phyloP scores from a whole-genome alignment of 2,797 vertebrate species.

The Gymnopithys bicolor region DNA sequence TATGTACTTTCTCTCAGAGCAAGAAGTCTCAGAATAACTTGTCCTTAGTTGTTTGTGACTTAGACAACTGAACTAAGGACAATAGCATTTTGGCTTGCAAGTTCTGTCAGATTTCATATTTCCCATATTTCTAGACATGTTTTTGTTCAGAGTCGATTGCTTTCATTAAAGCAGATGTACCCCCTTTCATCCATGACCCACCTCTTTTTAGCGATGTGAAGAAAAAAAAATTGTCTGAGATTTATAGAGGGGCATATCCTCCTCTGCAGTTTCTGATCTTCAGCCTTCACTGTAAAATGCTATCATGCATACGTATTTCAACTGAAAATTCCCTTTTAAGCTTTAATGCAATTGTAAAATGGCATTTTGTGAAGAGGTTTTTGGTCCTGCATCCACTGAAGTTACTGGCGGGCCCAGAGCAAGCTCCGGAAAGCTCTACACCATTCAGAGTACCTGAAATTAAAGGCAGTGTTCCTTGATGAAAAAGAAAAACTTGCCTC shows the following conservation, averaged over 20 bases:
- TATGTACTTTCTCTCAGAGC: neutral
- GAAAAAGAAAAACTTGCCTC: neutral
- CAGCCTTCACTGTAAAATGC: neutral
- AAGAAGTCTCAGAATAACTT: neutral
- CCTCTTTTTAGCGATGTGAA: neutral
- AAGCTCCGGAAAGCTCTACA: neutral
- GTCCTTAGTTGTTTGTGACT: neutral
- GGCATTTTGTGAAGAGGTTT: neutral
- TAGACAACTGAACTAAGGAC: neutral
- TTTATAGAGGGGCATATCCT: neutral
- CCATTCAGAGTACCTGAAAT: neutral
- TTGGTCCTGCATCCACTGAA: neutral
- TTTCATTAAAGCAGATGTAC: neutral
- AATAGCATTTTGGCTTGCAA: neutral
- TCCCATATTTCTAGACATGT: neutral
- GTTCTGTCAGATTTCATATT: neutral
- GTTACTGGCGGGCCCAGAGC: neutral
- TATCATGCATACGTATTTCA: neutral
- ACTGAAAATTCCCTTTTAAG: neutral
- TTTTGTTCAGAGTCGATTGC: neutral
- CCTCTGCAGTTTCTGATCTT: neutral
- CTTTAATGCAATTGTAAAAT: neutral
- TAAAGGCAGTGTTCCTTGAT: neutral
- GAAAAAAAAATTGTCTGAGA: neutral
- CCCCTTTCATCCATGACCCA: neutral